Percentiles rank a stretch among this genome's conserved stretches.
phyloP scores from a whole-genome alignment of 1,140 invertebrate species.

The Bombus superbus region DNA sequence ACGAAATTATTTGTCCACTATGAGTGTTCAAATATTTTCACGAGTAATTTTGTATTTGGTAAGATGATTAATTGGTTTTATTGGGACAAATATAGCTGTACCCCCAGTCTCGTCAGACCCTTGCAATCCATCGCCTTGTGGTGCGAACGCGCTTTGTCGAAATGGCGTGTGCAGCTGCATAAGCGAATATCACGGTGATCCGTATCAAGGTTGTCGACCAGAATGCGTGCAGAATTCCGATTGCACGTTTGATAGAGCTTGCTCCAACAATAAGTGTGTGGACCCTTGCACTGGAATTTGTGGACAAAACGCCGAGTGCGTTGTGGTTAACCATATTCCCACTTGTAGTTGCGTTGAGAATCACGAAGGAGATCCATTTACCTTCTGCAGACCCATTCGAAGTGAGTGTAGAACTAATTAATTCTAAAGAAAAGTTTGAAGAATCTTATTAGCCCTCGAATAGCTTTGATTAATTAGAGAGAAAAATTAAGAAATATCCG shows the following conservation, averaged over 20 bases:
- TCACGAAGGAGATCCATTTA: constrained; percentile 89
- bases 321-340: constrained; percentile 85
- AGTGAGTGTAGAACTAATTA: constrained; percentile 74
- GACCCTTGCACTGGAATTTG: constrained; percentile 89
- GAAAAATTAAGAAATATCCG: background rate
- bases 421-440: background rate
- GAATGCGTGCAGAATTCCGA: constrained; percentile 88
- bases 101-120: constrained; percentile 73
- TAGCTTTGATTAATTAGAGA: background rate
- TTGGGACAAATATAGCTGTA: constrained; percentile 29
- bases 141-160: constrained; percentile 80
- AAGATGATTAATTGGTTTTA: background rate
- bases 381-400: constrained; percentile 77
- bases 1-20: background rate
- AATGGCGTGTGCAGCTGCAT: constrained; percentile 80
- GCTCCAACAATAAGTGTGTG: constrained; percentile 88
- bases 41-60: too few relatives aligned
- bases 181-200: constrained; percentile 80
- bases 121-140: constrained; percentile 84
- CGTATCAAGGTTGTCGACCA: constrained; percentile 80
- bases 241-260: constrained; percentile 86
- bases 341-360: constrained; percentile 89
- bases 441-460: background rate
- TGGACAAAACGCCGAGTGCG: constrained; percentile 87
- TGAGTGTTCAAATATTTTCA: too few relatives aligned